Conservation (phyloP, 2,113 vertebrate genomes). For the Podarcis raffonei region DNA sequence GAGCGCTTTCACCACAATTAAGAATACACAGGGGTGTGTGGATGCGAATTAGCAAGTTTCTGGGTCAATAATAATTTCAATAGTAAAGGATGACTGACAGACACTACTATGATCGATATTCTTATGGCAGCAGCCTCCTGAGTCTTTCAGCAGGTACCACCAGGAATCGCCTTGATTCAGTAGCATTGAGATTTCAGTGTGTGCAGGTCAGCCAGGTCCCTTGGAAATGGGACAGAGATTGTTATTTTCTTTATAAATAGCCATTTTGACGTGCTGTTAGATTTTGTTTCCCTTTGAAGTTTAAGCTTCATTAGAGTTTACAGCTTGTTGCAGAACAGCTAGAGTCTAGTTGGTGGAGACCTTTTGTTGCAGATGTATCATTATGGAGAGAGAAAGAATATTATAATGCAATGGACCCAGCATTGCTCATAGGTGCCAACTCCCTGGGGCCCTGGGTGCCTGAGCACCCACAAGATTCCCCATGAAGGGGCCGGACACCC, state of each 20-base stretch:
- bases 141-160: background rate
- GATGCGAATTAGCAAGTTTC: background rate
- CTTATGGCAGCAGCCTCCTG: background rate
- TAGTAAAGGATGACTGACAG: background rate
- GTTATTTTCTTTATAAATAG: background rate
- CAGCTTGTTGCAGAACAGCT: conserved; percentile 1
- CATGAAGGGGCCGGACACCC: too few species aligned
- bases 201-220: background rate
- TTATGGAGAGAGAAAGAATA: background rate
- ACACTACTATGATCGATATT: background rate
- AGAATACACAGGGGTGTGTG: background rate
- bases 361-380: background rate
- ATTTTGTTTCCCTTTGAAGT: background rate
- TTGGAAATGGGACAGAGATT: background rate
- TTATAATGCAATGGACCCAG: background rate
- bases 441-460: too few species aligned
- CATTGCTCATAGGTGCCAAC: background rate
- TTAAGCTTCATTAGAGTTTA: background rate
- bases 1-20: background rate
- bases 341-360: background rate
- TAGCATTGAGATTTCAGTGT: background rate
- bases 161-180: conserved; percentile 7
- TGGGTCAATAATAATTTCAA: background rate
- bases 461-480: too few species aligned
- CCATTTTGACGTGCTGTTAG: background rate